Evolutionary conservation across 2,113 vertebrate species (phyloP), one percentile per base, ranked within the genome.

Genomic region (Carlito syrichta): DNA sequence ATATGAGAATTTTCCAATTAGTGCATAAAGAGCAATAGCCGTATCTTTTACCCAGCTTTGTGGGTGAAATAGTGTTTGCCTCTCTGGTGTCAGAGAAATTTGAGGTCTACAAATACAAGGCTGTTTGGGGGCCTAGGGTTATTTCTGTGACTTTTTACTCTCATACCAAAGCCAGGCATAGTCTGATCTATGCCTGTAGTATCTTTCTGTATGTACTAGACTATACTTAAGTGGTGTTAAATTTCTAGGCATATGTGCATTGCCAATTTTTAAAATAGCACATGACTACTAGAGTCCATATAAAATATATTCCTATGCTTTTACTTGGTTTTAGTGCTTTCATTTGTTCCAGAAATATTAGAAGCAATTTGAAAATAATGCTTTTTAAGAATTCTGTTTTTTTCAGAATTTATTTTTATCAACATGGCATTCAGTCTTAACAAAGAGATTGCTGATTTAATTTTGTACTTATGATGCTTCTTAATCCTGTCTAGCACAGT

Each of bases 281-380:
- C 11, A 25, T 84, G 40, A 82, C 20, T 81, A 25, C 30, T 60
- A 45, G 54, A 66, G 52, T 79, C 38, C 20, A 83, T 20, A 71
- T 27, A n/a, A 92, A 50, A 74, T 45, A 27, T 38, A 43, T 89
- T 54, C 56, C 27, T 86, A 0, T 94, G 23, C 8, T 83, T 96
- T 91, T 48, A 82, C 48, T 17, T 95, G 2, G 8, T 93, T 74
- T 94, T 95, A 58, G 40, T 90, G 4, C 56, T 87, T 83, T 95
- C 2, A 25, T 86, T 96, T 96, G 11, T 48, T 89, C 63, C 6
- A 89, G 60, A 68, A 78, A 52, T 86, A 96, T 77, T 89, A 78
- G 43, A 78, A 82, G 35, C 19, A 86, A 48, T 84, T 71, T 92
- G 35, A 95, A 96, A 96, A 81, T 85, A n/a, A 66, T 60, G 3